Percentiles rank a stretch among this genome's conserved stretches.
Evolutionary conservation across 1,140 invertebrate genomes (phyloP).

Genomic region (Gyrodactylus salaris): DNA sequence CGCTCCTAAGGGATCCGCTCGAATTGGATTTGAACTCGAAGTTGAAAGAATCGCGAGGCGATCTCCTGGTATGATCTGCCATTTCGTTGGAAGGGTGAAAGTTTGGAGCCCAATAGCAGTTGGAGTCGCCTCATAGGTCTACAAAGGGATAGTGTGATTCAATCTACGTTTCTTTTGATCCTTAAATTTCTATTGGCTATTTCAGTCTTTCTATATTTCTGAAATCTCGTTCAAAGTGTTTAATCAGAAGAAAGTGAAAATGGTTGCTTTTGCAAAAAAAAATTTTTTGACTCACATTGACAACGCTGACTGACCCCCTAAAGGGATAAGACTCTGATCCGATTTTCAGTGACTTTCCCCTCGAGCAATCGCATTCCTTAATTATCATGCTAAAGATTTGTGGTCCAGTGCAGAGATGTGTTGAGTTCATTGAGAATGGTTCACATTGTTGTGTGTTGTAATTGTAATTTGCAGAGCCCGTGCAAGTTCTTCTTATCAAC

Average conservation of each 20-base stretch:
- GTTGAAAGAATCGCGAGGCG: background rate
- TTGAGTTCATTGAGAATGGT: background rate
- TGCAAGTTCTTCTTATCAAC: background rate
- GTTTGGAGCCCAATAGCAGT: background rate
- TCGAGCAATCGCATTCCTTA: background rate
- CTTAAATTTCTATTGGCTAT: no score
- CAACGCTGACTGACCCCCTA: background rate
- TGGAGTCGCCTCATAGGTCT: no score
- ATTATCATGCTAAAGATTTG: background rate
- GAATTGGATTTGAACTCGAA: background rate
- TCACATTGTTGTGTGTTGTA: background rate
- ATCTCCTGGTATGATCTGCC: background rate
- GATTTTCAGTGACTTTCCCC: background rate
- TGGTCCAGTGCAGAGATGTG: background rate
- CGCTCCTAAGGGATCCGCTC: background rate
- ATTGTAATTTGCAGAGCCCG: background rate
- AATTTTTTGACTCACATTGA: background rate
- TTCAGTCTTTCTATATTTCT: no score
- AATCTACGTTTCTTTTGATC: no score
- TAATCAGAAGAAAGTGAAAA: no score
- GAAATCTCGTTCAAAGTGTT: no score
- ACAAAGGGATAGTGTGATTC: no score
- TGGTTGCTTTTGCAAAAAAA: no score
- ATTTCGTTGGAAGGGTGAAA: background rate
- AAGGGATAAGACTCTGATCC: background rate